A percentile compares a stretch with the other conserved stretches of the same genome.
phyloP scores from a whole-genome alignment of 2,888 invertebrate genomes.

The Bombylius major region DNA sequence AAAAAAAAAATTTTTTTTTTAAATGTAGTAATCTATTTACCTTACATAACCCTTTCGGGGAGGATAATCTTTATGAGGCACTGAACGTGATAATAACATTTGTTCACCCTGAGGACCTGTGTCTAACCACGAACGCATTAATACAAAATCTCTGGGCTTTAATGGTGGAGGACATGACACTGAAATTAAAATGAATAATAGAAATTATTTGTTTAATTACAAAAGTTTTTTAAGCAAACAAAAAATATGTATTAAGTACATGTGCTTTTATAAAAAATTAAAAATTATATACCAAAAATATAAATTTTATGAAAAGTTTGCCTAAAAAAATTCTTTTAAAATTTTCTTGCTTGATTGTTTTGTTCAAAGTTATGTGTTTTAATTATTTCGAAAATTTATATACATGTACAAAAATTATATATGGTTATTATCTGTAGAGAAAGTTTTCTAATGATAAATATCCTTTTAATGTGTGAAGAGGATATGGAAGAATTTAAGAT shows the following conservation, averaged over 20 bases:
- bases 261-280: neutral
- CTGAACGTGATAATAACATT: slow-evolving; percentile 81
- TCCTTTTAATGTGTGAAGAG: too few species aligned
- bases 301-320: too few species aligned
- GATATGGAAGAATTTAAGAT: too few species aligned
- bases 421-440: too few species aligned
- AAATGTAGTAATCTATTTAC: slow-evolving; percentile 26
- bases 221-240: neutral
- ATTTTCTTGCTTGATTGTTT: too few species aligned
- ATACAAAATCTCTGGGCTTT: slow-evolving; percentile 82
- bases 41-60: slow-evolving; percentile 70
- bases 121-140: slow-evolving; percentile 86
- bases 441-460: too few species aligned
- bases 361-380: too few species aligned
- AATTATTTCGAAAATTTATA: too few species aligned
- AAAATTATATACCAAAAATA: neutral
- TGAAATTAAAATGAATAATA: slow-evolving; percentile 30
- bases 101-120: slow-evolving; percentile 58
- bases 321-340: too few species aligned
- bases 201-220: neutral
- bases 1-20: neutral
- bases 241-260: neutral
- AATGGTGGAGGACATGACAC: slow-evolving; percentile 79
- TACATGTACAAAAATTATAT: too few species aligned
- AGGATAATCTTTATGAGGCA: slow-evolving; percentile 74